Base-by-base conservation (phyloP, 1,140 invertebrate species). In the Drosophila murphyi region DNA sequence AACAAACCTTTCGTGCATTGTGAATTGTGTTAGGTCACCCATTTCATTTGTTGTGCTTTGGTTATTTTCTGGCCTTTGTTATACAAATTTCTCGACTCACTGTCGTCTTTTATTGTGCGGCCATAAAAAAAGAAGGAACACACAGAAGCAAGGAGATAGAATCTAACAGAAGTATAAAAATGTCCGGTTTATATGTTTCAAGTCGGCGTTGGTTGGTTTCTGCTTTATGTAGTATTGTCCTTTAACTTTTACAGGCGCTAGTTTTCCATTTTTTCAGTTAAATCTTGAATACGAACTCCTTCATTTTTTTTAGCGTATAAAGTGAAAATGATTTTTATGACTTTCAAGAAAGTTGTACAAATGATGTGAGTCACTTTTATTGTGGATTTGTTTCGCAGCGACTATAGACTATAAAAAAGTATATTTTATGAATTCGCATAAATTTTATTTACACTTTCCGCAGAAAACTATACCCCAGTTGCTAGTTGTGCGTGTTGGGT, bases 291-390 rank as follows among this genome's bases (percentile, higher is more conserved):
- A 56, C 34, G 32, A 39, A 7, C n/a, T 37, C n/a, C 20, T 39
- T 50, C 20, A 41, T 41, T 62, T 34, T 7, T 29, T 54, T 60
- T 37, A 28, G 32, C 28, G 55, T 54, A 65, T 48, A 71, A 71
- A 81, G 50, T 74, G 61, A 64, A 71, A 52, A 73, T 77, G 69
- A 68, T 74, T 76, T 86, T 87, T 87, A 86, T 74, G 79, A 82
- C 80, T 72, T 71, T 70, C 20, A 64, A 78, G 76, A 51, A 67
- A 57, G 45, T 34, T 47, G 57, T 10, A 61, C 39, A 61, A 55
- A 55, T 56, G 51, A 63, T 64, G 39, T 34, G 55, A 54, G 31
- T 28, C 39, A n/a, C 45, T 45, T 74, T 74, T 60, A 51, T 59
- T 74, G 51, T 70, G 56, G 56, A 56, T 56, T 32, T 60, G 29